A percentile compares a stretch with the other conserved stretches of the same genome.
Conservation (phyloP, 2,113 vertebrate genomes). For the Takifugu flavidus region DNA sequence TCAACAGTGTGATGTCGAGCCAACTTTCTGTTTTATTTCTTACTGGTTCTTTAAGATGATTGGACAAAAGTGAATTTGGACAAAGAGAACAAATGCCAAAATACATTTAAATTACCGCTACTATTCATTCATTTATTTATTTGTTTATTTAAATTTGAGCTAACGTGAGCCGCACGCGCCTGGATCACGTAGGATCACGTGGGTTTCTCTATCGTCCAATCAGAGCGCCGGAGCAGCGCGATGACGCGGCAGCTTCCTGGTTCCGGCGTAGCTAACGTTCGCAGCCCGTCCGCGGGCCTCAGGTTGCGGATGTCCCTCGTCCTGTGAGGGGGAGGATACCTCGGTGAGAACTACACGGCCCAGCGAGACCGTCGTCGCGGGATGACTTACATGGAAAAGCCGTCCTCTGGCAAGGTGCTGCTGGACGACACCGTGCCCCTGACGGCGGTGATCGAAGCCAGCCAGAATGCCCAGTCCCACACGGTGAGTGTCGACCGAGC, state of each 20-base stretch:
- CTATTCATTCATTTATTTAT: too few relatives aligned
- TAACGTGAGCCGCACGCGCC: too few relatives aligned
- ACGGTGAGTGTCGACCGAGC: slow-evolving; percentile 76
- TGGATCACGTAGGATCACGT: neutral
- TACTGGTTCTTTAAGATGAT: too few relatives aligned
- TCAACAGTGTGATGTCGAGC: too few relatives aligned
- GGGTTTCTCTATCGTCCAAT: neutral
- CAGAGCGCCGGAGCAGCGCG: neutral
- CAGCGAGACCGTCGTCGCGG: slow-evolving; percentile 5
- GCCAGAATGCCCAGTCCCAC: slow-evolving; percentile 90
- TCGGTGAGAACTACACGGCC: neutral
- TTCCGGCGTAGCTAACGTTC: slow-evolving; percentile 35
- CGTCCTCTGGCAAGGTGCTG: slow-evolving; percentile 76
- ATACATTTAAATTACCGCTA: too few relatives aligned
- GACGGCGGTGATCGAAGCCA: slow-evolving; percentile 87
- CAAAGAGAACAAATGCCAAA: too few relatives aligned
- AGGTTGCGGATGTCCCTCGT: neutral
- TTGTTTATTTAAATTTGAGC: too few relatives aligned
- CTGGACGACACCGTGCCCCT: slow-evolving; percentile 89
- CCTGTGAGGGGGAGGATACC: neutral
- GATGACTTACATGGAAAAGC: slow-evolving; percentile 91
- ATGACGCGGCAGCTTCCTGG: slow-evolving; percentile 38
- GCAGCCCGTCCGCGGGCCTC: neutral
- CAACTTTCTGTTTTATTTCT: too few relatives aligned
- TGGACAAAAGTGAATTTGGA: too few relatives aligned